Percentiles rank a stretch among this genome's conserved stretches.
Evolutionary conservation across 2,888 invertebrate genomes (phyloP).

Genomic region (Agapostemon virescens): DNA sequence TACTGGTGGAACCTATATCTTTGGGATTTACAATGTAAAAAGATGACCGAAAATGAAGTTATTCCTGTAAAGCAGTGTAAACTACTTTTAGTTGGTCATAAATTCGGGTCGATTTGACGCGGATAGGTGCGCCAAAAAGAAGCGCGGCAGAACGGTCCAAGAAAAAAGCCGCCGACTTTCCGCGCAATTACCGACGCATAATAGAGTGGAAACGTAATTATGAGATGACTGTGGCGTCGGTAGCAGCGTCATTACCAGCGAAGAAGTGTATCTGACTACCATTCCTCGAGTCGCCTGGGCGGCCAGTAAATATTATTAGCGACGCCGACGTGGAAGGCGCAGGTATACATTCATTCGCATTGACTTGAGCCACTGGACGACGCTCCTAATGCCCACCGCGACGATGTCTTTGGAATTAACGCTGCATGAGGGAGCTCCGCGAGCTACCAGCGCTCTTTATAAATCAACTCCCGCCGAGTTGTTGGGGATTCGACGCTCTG

Average conservation of each 20-base stretch:
- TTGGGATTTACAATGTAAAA: too few species aligned
- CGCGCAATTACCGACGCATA: constrained; percentile 67
- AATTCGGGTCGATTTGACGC: too few species aligned
- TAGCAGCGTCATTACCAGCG: constrained; percentile 70
- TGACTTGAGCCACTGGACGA: constrained; percentile 42
- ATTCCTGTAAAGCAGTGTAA: too few species aligned
- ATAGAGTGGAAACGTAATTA: constrained; percentile 76
- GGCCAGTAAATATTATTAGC: constrained; percentile 64
- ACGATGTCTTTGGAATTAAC: constrained; percentile 63
- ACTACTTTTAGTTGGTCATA: not conserved
- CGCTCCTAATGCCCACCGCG: constrained; percentile 49
- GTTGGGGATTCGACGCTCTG: constrained; percentile 47
- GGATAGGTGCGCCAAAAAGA: not conserved
- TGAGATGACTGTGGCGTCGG: constrained; percentile 69
- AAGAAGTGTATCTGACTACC: constrained; percentile 70
- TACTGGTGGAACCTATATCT: too few species aligned
- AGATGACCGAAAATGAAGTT: too few species aligned
- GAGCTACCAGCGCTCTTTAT: constrained; percentile 51
- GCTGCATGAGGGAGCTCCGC: constrained; percentile 46
- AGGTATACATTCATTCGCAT: constrained; percentile 34
- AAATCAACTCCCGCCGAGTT: constrained; percentile 60
- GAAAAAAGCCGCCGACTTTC: constrained; percentile 49
- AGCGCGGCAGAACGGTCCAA: not conserved
- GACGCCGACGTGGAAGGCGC: constrained; percentile 32
- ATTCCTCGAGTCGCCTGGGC: constrained; percentile 57